phyloP scores from a whole-genome alignment of 2,797 vertebrate species.

The Botia almorhae region DNA sequence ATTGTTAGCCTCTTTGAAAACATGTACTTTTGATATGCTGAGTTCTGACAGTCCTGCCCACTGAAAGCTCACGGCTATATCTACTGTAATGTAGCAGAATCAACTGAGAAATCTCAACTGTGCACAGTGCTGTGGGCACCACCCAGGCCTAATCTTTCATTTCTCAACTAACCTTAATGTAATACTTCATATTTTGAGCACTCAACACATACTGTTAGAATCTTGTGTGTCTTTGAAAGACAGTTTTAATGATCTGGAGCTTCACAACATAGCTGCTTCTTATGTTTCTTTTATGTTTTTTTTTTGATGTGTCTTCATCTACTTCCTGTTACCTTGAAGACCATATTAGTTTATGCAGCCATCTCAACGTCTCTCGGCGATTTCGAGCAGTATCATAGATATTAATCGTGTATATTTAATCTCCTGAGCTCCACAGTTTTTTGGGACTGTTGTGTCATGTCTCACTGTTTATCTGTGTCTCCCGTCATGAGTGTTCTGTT shows the following conservation, averaged over 20 bases:
- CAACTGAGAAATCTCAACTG: too few species aligned
- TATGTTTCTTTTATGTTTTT: not conserved
- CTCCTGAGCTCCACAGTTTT: not conserved
- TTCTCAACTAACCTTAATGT: not conserved
- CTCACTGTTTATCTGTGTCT: not conserved
- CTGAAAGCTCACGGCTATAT: not conserved
- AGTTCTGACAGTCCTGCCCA: not conserved
- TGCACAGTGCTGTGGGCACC: too few species aligned
- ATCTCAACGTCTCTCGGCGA: not conserved
- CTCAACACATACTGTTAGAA: not conserved
- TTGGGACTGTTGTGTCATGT: not conserved
- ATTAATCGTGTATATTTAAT: too few species aligned
- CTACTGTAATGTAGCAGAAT: not conserved
- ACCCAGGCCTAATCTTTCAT: too few species aligned
- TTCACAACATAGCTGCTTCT: not conserved
- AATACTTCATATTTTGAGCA: not conserved
- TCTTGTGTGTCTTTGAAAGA: too few species aligned
- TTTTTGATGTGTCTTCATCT: slow-evolving; percentile 17
- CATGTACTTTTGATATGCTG: not conserved
- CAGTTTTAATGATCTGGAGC: slow-evolving; percentile 6
- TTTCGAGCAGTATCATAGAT: slow-evolving; percentile 34
- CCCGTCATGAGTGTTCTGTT: not conserved
- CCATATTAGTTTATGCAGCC: not conserved
- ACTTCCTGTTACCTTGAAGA: not conserved
- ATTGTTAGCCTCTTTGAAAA: too few species aligned